Base-by-base conservation (phyloP, 2,797 vertebrate genomes). In the Poliocrania exsul region DNA sequence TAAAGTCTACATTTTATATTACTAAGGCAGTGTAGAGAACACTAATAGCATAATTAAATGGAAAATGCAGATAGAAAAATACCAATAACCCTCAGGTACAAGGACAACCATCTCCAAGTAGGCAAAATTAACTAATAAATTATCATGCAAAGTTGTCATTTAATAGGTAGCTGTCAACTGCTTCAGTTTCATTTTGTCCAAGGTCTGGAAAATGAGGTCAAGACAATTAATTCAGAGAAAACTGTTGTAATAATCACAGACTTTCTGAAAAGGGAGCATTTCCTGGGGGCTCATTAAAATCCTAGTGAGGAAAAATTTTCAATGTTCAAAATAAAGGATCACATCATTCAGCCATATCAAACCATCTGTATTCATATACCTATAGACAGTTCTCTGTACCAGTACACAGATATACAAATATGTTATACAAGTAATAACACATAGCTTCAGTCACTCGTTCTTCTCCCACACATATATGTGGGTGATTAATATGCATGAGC, bases 151-250 rank as follows among this genome's bases (percentile, higher is more conserved):
- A 72, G 28, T 9, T 81, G 46, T 78, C 47, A 46, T 81, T 91
- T 81, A 79, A 82, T 56, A 66, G 8, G 11, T 50, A 86, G 69
- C 75, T 95, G 75, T 92, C 53, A 51, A 66, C 53, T 71, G 46
- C 19, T 88, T 86, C 58, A 51, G 47, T 83, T 93, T 88, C 20
- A 72, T 78, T 92, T 87, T 89, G 69, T 69, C 47, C 64, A 81
- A 58, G 47, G 75, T 71, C 75, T 89, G 10, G 37, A 91, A 95
- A 89, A 82, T 23, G n/a, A 94, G 86, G 86, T 92, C 95, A 89
- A 78, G 71, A 66, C 86, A 80, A 81, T 92, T 86, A 86, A 54
- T 69, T 83, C 61, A 58, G n/a, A 67, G 25, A 83, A 83, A 92
- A 54, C 20, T 35, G 17, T 66, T 86, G 14, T 46, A 75, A 88